Evolutionary conservation across 2,797 vertebrate genomes (phyloP), one percentile per base, ranked within the genome.

Genomic region (Hipposideros larvatus): DNA sequence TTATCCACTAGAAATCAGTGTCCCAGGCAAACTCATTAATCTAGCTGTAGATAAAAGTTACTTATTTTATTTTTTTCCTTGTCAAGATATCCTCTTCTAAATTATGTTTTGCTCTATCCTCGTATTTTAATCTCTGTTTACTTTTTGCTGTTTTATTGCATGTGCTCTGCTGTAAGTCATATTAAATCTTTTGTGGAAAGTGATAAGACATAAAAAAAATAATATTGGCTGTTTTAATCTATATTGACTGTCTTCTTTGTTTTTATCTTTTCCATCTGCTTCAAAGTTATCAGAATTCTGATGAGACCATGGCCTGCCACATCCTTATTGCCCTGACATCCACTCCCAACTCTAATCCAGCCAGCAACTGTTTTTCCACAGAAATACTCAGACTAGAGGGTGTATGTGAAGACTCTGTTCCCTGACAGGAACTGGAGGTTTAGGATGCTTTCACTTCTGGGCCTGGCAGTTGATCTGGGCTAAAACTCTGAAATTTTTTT

Each of bases 41-140:
- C 46, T 41, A 57, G 8, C 21, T 88, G 28, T 48, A 57, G 37
- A 89, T 78, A 46, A 68, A 93, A 66, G 74, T 91, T 73, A 43
- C 34, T 66, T 53, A 71, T 65, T 68, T 78, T 11, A 78, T 41
- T 71, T 89, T 65, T 77, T 95, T 74, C 59, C 74, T 91, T 86
- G 26, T 53, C 31, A 86, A 51, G 15, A 43, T 61, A 31, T 82
- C 34, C 11, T 88, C 57, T 84, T 83, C 26, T 94, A 71, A 84
- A 80, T 95, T 85, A 84, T 11, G 10, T 43, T 87, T 79, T 68
- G 1, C 63, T 84, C 80, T 13, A 8, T 57, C 90, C 75, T 65
- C 46, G 70, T 26, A 95, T 51, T 97, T 93, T n/a, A 66, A 93
- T 85, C 37, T 91, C 51, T 96, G 43, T 92, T 91, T 95, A 59